Evolutionary conservation across 2,888 invertebrate species (phyloP).

Genomic region (Argyresthia goedartella): DNA sequence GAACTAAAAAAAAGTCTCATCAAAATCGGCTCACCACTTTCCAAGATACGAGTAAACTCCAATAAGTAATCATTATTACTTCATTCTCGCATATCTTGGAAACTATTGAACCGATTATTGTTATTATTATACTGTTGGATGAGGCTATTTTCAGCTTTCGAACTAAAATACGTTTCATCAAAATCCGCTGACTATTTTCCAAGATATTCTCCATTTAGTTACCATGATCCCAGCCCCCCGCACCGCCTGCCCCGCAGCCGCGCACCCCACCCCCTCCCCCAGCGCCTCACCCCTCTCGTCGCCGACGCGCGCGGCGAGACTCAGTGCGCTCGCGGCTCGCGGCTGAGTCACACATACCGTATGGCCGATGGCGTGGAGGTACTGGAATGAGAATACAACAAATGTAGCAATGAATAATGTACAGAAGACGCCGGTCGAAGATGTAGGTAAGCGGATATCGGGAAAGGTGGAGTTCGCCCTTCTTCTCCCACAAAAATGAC

Average conservation of each 20-base stretch:
- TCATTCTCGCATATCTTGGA: no score
- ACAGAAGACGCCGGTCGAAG: neutral
- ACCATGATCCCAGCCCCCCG: conserved; percentile 40
- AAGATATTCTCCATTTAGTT: no score
- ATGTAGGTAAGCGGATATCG: neutral
- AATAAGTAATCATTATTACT: no score
- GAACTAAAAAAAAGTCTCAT: no score
- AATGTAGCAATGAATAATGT: neutral
- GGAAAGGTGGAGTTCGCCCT: neutral
- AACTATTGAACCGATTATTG: no score
- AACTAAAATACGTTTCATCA: no score
- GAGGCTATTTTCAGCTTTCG: no score
- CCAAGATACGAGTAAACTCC: no score
- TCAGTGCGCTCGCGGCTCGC: conserved; percentile 88
- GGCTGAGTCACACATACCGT: conserved; percentile 94
- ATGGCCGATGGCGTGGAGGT: conserved; percentile 84
- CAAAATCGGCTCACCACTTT: no score
- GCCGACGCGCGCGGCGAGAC: conserved; percentile 89
- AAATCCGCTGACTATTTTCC: no score
- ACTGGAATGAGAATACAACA: conserved; percentile 66
- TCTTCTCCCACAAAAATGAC: no score
- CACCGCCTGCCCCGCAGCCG: conserved; percentile 83
- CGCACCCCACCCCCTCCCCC: conserved; percentile 86
- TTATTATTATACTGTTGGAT: no score
- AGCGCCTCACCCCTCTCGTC: conserved; percentile 85